Percentiles rank a stretch among this genome's conserved stretches.
Conservation (phyloP, 2,113 vertebrate genomes). For the Carollia perspicillata region DNA sequence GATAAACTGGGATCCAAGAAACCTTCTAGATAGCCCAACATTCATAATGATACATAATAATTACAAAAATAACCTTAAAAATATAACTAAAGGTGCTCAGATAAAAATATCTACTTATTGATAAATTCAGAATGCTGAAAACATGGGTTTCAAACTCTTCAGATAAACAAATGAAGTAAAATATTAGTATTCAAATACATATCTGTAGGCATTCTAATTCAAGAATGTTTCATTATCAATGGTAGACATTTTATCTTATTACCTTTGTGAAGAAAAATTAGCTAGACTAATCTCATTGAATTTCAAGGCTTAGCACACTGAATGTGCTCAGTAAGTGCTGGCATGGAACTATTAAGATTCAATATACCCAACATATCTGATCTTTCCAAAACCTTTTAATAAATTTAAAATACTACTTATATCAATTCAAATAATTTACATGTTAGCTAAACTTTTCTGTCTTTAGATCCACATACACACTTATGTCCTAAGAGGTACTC, state of each 20-base stretch:
- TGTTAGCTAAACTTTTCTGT: not conserved
- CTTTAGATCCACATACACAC: not conserved
- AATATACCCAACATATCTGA: not conserved
- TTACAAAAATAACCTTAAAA: not conserved
- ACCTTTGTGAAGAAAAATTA: conserved; percentile 18
- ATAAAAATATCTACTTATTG: not conserved
- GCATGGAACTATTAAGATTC: not conserved
- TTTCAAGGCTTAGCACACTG: not conserved
- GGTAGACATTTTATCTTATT: conserved; percentile 3
- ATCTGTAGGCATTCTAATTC: not conserved
- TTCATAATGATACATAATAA: not conserved
- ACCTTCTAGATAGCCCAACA: not conserved
- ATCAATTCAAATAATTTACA: not conserved
- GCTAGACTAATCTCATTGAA: not conserved
- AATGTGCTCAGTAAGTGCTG: not conserved
- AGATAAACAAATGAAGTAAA: conserved; percentile 22
- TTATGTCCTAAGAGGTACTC: not conserved
- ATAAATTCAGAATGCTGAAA: conserved; percentile 36
- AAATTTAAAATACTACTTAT: not conserved
- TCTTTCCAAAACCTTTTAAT: conserved; percentile 20
- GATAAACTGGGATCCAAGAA: not conserved
- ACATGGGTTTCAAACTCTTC: not conserved
- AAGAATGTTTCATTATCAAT: conserved; percentile 33
- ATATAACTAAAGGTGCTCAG: not conserved
- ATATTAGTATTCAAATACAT: not conserved